Evolutionary conservation across 2,113 vertebrate species (phyloP).

Genomic region (Sarotherodon lohbergeri): DNA sequence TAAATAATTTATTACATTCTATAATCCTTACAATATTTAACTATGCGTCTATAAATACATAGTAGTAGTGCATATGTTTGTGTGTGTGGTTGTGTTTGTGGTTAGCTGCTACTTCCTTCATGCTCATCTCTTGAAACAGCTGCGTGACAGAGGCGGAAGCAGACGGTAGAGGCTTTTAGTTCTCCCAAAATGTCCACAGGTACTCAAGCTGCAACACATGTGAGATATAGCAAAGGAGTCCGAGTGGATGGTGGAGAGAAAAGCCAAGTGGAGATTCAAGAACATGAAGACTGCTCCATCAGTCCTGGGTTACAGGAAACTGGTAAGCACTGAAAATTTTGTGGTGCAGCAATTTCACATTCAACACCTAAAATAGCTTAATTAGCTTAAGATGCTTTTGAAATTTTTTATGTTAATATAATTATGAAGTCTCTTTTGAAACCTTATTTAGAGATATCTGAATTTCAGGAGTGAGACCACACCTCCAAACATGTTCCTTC

Average conservation of each 20-base stretch:
- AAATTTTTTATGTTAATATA: not conserved
- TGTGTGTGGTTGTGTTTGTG: not conserved
- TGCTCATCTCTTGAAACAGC: not conserved
- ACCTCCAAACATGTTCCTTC: not conserved
- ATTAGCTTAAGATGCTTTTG: not conserved
- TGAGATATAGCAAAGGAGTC: rapidly evolving
- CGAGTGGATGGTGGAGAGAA: rapidly evolving
- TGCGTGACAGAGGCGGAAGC: not conserved
- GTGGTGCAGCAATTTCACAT: not conserved
- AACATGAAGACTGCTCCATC: rapidly evolving
- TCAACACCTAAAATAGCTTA: rapidly evolving
- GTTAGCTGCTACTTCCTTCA: not conserved
- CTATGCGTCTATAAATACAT: rapidly evolving
- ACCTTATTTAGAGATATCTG: rapidly evolving
- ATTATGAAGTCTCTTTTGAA: not conserved
- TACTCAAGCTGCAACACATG: not conserved
- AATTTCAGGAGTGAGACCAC: not conserved
- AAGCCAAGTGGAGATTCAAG: not conserved
- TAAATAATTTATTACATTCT: not conserved
- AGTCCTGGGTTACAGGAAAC: not conserved
- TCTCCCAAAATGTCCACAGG: not conserved
- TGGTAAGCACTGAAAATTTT: not conserved
- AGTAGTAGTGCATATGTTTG: not conserved
- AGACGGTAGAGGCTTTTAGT: not conserved
- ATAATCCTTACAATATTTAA: not conserved